Percentiles rank a stretch among this genome's conserved stretches.
phyloP scores from a whole-genome alignment of 2,113 vertebrate genomes.

The Heterochromis multidens region DNA sequence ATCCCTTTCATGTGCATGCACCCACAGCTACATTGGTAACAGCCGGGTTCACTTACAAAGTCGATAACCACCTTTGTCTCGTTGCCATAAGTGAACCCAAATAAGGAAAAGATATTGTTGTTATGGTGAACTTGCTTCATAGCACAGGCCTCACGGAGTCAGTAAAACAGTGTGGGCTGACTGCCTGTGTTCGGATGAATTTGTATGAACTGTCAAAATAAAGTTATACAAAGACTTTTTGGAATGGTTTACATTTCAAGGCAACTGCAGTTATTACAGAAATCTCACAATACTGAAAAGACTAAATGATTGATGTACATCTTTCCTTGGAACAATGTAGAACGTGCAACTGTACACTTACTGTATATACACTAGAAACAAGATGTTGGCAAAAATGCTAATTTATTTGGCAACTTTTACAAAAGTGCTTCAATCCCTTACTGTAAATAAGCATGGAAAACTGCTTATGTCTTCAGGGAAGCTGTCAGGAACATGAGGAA shows the following conservation, averaged over 20 bases:
- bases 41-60: not conserved
- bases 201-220: slow-evolving; percentile 70
- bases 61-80: not conserved
- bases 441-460: slow-evolving; percentile 40
- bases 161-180: not conserved
- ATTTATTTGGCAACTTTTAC: slow-evolving; percentile 90
- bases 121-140: not conserved
- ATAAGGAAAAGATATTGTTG: not conserved
- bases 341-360: slow-evolving; percentile 33
- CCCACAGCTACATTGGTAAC: not conserved
- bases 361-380: slow-evolving; percentile 59
- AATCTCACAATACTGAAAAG: slow-evolving; percentile 67
- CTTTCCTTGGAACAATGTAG: slow-evolving; percentile 52
- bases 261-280: slow-evolving; percentile 69
- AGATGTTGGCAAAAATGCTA: slow-evolving; percentile 81
- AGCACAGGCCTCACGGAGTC: not conserved
- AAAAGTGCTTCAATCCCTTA: slow-evolving; percentile 91
- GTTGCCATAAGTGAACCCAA: not conserved
- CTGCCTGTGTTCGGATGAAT: slow-evolving; percentile 56
- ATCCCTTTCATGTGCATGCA: not conserved
- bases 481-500: slow-evolving; percentile 13
- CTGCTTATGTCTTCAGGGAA: slow-evolving; percentile 14
- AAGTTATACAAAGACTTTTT: slow-evolving; percentile 79
- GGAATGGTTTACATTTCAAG: slow-evolving; percentile 79
- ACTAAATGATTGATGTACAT: slow-evolving; percentile 58